These are phyloP conservation scores for Corythornis cristatus DNA, from an alignment of 2,113 vertebrate genomes.

Conservation along the genomic window DNA sequence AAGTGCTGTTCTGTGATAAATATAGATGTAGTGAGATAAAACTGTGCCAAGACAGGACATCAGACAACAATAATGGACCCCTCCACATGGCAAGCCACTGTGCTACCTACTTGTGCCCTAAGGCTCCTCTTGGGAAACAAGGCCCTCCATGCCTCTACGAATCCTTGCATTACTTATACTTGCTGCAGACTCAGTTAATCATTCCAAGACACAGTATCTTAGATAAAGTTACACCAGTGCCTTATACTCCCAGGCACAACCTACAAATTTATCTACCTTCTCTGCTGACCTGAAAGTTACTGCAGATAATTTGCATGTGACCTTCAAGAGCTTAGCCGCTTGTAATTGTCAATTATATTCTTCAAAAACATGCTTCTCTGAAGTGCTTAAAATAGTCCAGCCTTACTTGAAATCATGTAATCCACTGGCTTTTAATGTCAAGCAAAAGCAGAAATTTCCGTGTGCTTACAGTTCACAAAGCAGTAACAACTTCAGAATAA, in stretches of 20 bases:
- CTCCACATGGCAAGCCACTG: not conserved
- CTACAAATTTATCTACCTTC: not conserved
- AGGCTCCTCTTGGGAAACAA: not conserved
- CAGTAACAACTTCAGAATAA: conserved; percentile 24
- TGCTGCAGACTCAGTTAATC: not conserved
- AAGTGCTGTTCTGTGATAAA: not conserved
- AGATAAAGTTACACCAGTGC: not conserved
- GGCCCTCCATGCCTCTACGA: not conserved
- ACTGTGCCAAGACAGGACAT: not conserved
- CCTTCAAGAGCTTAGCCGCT: not conserved
- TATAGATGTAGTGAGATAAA: not conserved
- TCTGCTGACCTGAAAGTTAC: not conserved
- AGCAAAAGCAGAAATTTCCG: not conserved
- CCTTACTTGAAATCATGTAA: not conserved
- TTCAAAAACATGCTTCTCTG: not conserved
- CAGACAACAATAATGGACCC: not conserved
- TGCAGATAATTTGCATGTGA: not conserved
- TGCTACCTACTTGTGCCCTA: not conserved
- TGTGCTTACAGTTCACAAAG: not conserved
- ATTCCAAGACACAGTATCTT: not conserved
- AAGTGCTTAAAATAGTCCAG: not conserved
- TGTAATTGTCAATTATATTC: not conserved
- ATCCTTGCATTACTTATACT: not conserved
- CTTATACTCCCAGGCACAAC: not conserved
- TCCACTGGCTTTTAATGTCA: not conserved